Evolutionary conservation across 2,888 invertebrate genomes (phyloP).

Genomic region (Tetheella fluctuosa): DNA sequence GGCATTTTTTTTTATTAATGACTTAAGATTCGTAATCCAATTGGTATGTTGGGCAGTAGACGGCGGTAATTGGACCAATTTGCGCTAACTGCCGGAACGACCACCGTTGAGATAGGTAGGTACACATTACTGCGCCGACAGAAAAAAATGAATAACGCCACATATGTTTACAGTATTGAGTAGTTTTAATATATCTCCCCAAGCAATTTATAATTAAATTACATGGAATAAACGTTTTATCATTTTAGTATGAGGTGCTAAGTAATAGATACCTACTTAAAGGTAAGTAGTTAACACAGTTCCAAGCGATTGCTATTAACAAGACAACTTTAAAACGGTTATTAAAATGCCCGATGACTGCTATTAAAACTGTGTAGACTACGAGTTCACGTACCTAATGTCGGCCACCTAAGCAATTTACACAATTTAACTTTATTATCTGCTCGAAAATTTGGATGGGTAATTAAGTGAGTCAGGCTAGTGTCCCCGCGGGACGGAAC

Average conservation of each 20-base stretch:
- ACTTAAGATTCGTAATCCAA: constrained; percentile 63
- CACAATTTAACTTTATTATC: constrained; percentile 73
- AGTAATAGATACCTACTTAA: no score
- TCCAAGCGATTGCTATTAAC: background rate
- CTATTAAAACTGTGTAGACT: constrained; percentile 43
- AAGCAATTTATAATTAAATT: no score
- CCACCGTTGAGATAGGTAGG: constrained; percentile 40
- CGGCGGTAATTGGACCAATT: constrained; percentile 65
- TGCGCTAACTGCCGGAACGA: constrained; percentile 59
- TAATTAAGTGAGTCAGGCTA: constrained; percentile 61
- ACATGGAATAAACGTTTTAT: no score
- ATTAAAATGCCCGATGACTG: constrained; percentile 51
- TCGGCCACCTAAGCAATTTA: constrained; percentile 68
- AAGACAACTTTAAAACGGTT: constrained; percentile 43
- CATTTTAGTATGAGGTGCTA: no score
- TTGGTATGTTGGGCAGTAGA: constrained; percentile 56
- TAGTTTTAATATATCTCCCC: no score
- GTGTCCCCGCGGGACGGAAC: constrained; percentile 43
- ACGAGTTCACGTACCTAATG: constrained; percentile 48
- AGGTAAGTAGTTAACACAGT: background rate
- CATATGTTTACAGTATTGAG: background rate
- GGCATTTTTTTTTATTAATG: constrained; percentile 46
- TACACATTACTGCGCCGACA: constrained; percentile 18
- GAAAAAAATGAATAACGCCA: constrained; percentile 24
- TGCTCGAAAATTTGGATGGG: constrained; percentile 57